These are phyloP conservation scores for Steromphala cineraria DNA, from an alignment of 2,888 invertebrate species.

Conservation along the genomic window DNA sequence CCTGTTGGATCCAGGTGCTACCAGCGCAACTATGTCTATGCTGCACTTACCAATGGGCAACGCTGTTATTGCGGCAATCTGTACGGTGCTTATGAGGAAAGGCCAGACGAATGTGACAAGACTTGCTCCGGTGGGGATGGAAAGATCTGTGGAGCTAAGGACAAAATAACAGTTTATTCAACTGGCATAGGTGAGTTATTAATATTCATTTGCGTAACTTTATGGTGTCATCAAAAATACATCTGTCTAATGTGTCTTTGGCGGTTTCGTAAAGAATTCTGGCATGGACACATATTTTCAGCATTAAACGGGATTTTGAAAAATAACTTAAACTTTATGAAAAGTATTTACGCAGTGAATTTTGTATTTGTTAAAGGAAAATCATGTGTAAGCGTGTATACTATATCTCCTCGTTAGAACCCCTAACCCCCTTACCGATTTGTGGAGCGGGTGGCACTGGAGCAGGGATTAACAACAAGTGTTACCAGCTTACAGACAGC, in stretches of 20 bases:
- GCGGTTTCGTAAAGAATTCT: too few species aligned
- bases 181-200: not conserved
- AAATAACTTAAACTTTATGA: too few species aligned
- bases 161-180: not conserved
- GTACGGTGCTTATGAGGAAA: not conserved
- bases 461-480: not conserved
- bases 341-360: too few species aligned
- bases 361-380: too few species aligned
- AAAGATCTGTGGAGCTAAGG: not conserved
- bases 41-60: not conserved
- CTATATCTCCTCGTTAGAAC: too few species aligned
- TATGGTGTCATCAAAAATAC: too few species aligned
- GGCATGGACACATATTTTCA: too few species aligned
- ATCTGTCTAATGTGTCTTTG: too few species aligned
- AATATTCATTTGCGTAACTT: too few species aligned
- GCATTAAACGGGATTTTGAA: too few species aligned
- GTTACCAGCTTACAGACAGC: not conserved
- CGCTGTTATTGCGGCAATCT: not conserved
- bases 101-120: not conserved
- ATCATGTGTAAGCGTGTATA: too few species aligned
- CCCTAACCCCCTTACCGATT: too few species aligned
- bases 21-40: not conserved
- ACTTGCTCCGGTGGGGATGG: not conserved
- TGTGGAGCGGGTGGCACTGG: not conserved
- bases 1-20: not conserved